phyloP scores from a whole-genome alignment of 2,888 invertebrate genomes.

The Hemithea aestivaria region DNA sequence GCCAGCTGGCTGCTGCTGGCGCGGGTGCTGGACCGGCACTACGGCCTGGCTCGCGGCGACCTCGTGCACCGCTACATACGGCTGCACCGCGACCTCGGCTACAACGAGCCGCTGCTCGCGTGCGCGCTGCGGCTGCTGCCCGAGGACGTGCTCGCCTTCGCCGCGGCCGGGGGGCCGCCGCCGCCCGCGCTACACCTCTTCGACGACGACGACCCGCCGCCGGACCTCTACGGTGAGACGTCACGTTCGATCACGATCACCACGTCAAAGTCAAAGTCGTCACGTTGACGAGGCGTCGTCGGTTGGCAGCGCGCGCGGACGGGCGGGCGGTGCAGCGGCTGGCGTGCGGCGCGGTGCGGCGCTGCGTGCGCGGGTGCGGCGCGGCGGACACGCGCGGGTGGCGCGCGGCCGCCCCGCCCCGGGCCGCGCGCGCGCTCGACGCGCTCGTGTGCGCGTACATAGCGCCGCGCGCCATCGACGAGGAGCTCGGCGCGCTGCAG shows the following conservation, averaged over 20 bases:
- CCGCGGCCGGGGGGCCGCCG: conserved; percentile 19
- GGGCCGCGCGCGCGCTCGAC: conserved; percentile 16
- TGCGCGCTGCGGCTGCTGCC: conserved; percentile 50
- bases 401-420: conserved; percentile 33
- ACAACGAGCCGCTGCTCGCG: conserved; percentile 33
- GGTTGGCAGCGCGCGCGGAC: conserved; percentile 13
- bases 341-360: conserved; percentile 81
- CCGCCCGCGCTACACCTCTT: conserved; percentile 15
- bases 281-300: too few species aligned
- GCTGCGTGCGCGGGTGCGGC: conserved; percentile 79
- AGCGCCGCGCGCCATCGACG: too few species aligned
- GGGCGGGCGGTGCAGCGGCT: conserved; percentile 77
- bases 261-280: too few species aligned
- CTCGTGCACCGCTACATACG: conserved; percentile 85
- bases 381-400: conserved; percentile 72
- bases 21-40: conserved; percentile 82
- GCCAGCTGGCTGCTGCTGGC: conserved; percentile 86
- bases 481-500: too few species aligned
- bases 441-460: conserved; percentile 1
- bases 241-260: neutral
- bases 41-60: conserved; percentile 83
- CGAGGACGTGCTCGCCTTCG: conserved; percentile 29
- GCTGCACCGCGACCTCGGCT: conserved; percentile 46
- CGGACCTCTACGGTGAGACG: conserved; percentile 28
- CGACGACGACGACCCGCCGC: conserved; percentile 21